Percentiles rank a stretch among this genome's conserved stretches.
Conservation (phyloP, 1,140 invertebrate genomes). For the Drosophila lini region DNA sequence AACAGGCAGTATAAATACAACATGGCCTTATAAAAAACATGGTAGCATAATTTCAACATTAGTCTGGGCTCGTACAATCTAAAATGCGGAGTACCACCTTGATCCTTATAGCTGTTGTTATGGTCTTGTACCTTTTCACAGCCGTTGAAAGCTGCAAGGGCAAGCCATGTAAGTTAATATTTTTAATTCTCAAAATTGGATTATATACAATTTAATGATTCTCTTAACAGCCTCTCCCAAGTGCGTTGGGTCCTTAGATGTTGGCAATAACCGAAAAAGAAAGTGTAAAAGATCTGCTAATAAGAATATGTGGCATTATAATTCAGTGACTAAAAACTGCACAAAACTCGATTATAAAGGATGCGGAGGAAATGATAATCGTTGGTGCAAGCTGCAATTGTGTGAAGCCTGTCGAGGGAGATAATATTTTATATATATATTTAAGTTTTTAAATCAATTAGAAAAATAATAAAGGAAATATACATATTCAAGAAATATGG, state of each 20-base stretch:
- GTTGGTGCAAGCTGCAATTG: conserved; percentile 26
- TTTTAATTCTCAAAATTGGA: too few species aligned
- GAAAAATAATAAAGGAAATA: neutral
- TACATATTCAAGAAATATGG: too few species aligned
- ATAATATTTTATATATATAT: neutral
- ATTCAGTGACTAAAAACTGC: conserved; percentile 11
- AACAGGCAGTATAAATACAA: neutral
- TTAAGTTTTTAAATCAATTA: neutral
- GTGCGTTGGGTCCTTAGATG: conserved; percentile 8
- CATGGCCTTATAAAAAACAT: conserved; percentile 21
- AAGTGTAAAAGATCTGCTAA: conserved; percentile 19
- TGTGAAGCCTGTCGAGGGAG: conserved; percentile 14
- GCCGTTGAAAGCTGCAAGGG: conserved; percentile 20
- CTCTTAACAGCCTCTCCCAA: neutral
- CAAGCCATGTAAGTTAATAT: conserved; percentile 13
- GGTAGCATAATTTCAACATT: conserved; percentile 2
- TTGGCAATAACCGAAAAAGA: conserved; percentile 15
- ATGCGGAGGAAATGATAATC: conserved; percentile 47
- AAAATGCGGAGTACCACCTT: conserved; percentile 25
- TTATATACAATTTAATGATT: too few species aligned
- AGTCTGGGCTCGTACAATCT: neutral
- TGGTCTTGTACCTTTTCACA: conserved; percentile 7
- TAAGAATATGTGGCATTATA: conserved; percentile 30
- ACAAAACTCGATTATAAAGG: conserved; percentile 23
- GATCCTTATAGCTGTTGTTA: neutral